Evolutionary conservation across 2,797 vertebrate genomes (phyloP), one percentile per base, ranked within the genome.

Genomic region (Tachyglossus aculeatus): DNA sequence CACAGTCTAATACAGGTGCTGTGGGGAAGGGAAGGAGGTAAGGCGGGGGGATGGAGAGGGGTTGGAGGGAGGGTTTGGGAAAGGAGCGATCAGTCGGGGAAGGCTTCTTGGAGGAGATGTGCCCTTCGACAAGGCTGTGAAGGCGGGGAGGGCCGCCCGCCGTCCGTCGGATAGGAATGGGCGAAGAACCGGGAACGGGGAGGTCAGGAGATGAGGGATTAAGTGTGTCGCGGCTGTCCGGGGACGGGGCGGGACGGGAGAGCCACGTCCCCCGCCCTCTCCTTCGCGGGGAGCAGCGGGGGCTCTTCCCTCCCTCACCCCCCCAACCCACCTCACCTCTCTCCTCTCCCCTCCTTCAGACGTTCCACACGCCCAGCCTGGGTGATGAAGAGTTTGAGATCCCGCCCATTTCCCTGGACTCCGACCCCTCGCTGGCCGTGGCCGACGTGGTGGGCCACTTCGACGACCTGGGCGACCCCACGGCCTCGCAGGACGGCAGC

Each of bases 301-400:
- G 3, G 4, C 34, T 65, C 21, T 7, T 59, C 29, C 50, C 61
- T 33, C 61, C 59, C 34, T 14, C 6, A 14, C 4, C 3, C 5
- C 24, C 24, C 12, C 7, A 50, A 54, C 51, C 81, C 57, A 56
- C 56, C 61, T 56, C 4, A 31, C 48, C 57, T 76, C n/a, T 21
- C 27, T 19, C 60, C 45, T 81, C 57, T 48, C 18, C 21, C 6
- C 37, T 27, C 36, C 7, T 53, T 10, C 74, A 92, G 96, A 97
- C 96, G 1, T 98, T 98, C 88, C 96, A 98, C 91, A 98, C 96
- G 0, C 96, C 96, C 54, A 97, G 95, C 85, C 86, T 97, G 44
- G 96, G 96, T 5, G 96, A 98, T 90, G 96, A 98, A 77, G 96
- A 97, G 84, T 97, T 98, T n/a, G 96, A 98, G 91, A 97, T 98